Base-by-base conservation (phyloP, 2,888 invertebrate genomes). In the Ichneumon xanthorius region DNA sequence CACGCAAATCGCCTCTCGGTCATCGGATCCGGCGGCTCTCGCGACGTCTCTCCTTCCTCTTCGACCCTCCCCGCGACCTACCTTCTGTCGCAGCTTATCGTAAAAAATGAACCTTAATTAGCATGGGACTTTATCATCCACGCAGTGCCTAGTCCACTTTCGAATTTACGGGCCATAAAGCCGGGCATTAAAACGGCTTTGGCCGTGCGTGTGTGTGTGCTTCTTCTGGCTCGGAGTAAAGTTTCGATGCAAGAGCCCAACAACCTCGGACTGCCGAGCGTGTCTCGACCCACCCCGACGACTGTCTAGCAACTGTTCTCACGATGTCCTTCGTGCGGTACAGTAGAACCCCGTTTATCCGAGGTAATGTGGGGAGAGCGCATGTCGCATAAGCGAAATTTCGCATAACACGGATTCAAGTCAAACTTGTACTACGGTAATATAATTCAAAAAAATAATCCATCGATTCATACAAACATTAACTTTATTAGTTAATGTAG, bases 101-200 rank as follows among this genome's bases (percentile, higher is more conserved):
- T 86, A 87, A 88, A 89, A 87, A 48, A 40, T 80, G 71, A 68
- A 68, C 82, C 86, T 86, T 88, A 87, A 89, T 88, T 89, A 87
- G 72, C 72, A 63, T 55, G 50, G 16, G 76, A 73, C 77, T 85
- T 85, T 84, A 83, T 79, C 82, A 67, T 80, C 58, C 30, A 73
- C 79, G 50, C 61, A 30, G 73, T 70, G 37, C 65, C 63, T 72
- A 85, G 58, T 68, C 55, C 80, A 84, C 86, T 84, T 84, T 87
- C 70, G 86, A 81, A 81, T 86, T 88, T 85, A 86, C 65, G 86
- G 78, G 63, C 71, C 72, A 85, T 85, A 82, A 89, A 77, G 63
- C 80, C 75, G 40, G 81, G 79, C 82, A 73, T 86, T 87, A 86
- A 87, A 89, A 87, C 82, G 76, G 86, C 37, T 72, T 73, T 76